Base-by-base conservation (phyloP, 2,888 invertebrate genomes). In the Dolomedes plantarius region DNA sequence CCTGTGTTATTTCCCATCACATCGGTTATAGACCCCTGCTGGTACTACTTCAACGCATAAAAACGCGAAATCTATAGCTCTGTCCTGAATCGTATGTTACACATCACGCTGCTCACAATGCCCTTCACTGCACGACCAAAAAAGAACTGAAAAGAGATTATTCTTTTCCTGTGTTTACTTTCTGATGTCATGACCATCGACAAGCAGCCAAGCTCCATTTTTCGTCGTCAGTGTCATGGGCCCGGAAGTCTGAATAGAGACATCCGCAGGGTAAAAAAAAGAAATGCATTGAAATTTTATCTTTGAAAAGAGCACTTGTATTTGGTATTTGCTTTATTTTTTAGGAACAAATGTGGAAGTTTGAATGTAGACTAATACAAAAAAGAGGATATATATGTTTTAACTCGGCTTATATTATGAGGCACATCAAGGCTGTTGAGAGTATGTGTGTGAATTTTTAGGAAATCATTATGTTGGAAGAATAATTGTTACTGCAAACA, bases 101-200 rank as follows among this genome's bases (percentile, higher is more conserved):
- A 23, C 23, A 56, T 56, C 56, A 56, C 16, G 1, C 23, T 23
- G 56, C 23, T 23, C 56, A 56, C 56, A 56, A 56, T 56, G 56
- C 56, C 23, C 6, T 56, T 23, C 56, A 23, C 19, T 23, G 56
- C 2, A n/a, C n/a, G n/a, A n/a, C n/a, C 23, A 23, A 1, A 23
- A 56, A 23, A 56, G 56, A 56, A 19, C 23, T 1, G 3, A 23
- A 56, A 56, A 23, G 11, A 23, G 23, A 56, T 56, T 23, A 46
- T 46, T 46, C 46, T 36, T 46, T 46, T 56, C 11, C 56, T 56
- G 1, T 56, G 23, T 56, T 56, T 56, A 56, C 56, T 56, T 56
- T 56, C 56, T 56, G 56, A 56, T 56, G 56, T 56, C 56, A 56
- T 56, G 11, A 11, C 23, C 23, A 23, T 23, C 56, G 56, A 23